These are phyloP conservation scores for Ligdia adustata DNA, from an alignment of 2,888 invertebrate genomes.

Conservation along the genomic window DNA sequence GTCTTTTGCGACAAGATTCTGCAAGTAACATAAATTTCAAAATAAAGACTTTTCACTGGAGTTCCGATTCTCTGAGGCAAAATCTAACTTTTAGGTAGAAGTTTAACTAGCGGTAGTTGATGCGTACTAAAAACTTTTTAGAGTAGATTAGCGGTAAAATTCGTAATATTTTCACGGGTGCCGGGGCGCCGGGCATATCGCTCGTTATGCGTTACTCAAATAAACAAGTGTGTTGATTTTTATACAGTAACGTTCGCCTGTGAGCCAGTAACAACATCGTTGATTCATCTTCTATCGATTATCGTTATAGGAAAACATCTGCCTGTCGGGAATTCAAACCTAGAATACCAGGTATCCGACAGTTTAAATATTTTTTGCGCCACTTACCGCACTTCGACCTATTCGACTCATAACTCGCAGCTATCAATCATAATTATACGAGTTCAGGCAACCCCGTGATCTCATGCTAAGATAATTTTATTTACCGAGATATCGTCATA, in stretches of 20 bases:
- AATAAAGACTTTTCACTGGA: too few species aligned
- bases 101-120: too few species aligned
- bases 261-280: constrained; percentile 53
- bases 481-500: constrained; percentile 9
- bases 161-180: constrained; percentile 80
- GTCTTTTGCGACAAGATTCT: too few species aligned
- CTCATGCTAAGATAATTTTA: constrained; percentile 3
- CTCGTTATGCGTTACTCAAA: constrained; percentile 71
- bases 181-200: constrained; percentile 65
- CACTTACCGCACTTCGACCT: constrained; percentile 26
- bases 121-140: constrained; percentile 21
- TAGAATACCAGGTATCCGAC: constrained; percentile 33
- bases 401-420: constrained; percentile 20
- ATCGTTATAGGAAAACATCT: constrained; percentile 40
- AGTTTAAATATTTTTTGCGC: constrained; percentile 31
- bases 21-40: too few species aligned
- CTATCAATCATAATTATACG: constrained; percentile 13
- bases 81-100: too few species aligned
- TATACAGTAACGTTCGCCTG: constrained; percentile 69
- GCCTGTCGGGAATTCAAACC: constrained; percentile 27
- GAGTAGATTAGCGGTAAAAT: constrained; percentile 70
- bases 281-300: constrained; percentile 57
- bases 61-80: too few species aligned
- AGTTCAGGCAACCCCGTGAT: constrained; percentile 14
- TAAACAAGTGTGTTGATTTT: constrained; percentile 79